Evolutionary conservation across 1,140 invertebrate genomes (phyloP), one percentile per base, ranked within the genome.

Genomic region (Drosophila trapezifrons): DNA sequence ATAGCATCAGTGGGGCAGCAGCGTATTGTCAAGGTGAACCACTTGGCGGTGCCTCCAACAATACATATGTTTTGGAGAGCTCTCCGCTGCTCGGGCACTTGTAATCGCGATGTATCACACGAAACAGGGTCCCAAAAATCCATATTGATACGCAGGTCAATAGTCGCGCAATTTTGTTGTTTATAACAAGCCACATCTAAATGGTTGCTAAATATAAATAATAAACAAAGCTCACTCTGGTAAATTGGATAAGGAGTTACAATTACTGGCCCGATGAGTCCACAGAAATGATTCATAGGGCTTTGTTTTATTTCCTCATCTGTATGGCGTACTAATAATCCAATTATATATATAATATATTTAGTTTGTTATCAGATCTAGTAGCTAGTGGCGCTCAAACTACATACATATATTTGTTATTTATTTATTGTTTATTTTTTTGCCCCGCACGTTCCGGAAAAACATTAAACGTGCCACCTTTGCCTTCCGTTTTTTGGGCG

Each of bases 1-100:
- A 32, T 38, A 62, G 49, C 32, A 35, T 55, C 71, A 65, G 70
- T 54, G 59, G 71, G 46, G 54, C 73, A 67, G 70, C 20, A 38
- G 80, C n/a, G 27, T 43, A 47, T 84, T 86, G 73, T 72, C 82
- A 85, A 85, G 84, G 84, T 87, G 45, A 89, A 72, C 84, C 69
- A 84, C 67, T 63, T 72, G 35, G 51, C 64, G 45, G 64, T 84
- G 66, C 62, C 77, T 77, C 49, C 59, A 89, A 67, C 35, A 43
- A 69, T 49, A 42, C 29, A 73, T 55, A 37, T 59, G 38, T 37
- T 29, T 49, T 47, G 18, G 43, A 75, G 73, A 75, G 71, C 42
- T 55, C 40, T 55, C n/a, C 20, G 12, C 37, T 22, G 49, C 43
- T 15, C 67, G 47, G 15, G n/a, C 45, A 49, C 67, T 71, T 71